A percentile compares a stretch with the other conserved stretches of the same genome.
Conservation (phyloP, 1,140 invertebrate genomes). For the Cotesia typhae region DNA sequence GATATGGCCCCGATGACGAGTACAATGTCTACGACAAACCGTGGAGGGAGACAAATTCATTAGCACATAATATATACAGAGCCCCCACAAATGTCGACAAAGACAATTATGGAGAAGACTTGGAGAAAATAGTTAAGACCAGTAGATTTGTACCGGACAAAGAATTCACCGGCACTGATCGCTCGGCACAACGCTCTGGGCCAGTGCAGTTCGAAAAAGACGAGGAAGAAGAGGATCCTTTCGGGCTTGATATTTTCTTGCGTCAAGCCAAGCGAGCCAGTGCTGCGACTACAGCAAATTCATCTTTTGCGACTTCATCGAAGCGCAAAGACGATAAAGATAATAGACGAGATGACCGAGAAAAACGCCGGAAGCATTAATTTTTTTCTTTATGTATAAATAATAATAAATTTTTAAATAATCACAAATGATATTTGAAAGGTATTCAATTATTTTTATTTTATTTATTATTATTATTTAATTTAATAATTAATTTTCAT, state of each 20-base stretch:
- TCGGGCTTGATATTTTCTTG: constrained; percentile 97
- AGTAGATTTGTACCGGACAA: constrained; percentile 96
- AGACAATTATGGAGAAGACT: constrained; percentile 90
- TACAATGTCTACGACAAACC: constrained; percentile 99
- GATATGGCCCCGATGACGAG: constrained; percentile 96
- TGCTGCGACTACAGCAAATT: constrained; percentile 54
- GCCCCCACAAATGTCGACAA: constrained; percentile 90
- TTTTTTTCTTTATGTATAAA: no score
- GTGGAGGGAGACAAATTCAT: constrained; percentile 83
- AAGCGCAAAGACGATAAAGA: constrained; percentile 63
- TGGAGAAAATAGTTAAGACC: constrained; percentile 85
- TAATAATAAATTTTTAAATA: no score
- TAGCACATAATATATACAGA: constrained; percentile 91
- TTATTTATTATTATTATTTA: no score
- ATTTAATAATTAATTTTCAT: no score
- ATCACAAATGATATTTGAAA: no score
- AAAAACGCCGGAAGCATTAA: constrained; percentile 59
- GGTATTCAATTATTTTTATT: no score
- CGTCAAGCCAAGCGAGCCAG: constrained; percentile 92
- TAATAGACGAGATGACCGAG: constrained; percentile 43
- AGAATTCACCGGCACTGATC: constrained; percentile 91
- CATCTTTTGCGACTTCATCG: constrained; percentile 33
- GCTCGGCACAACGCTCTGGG: constrained; percentile 77
- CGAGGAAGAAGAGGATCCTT: constrained; percentile 95
- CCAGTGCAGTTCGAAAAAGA: constrained; percentile 97